Base-by-base conservation (phyloP, 2,888 invertebrate species). In the Hermaeophaga mercurialis region DNA sequence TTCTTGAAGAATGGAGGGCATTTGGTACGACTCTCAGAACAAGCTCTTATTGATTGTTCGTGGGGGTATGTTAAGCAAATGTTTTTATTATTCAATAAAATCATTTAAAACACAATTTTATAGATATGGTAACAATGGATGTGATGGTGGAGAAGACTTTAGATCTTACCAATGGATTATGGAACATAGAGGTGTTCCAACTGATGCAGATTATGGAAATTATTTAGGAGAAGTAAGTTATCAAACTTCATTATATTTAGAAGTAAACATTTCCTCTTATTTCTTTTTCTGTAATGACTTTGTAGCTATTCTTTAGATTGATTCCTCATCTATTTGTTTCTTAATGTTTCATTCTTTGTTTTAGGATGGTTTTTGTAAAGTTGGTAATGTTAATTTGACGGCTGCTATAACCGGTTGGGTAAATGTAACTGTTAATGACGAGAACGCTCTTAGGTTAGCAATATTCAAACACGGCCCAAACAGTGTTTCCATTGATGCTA, bases 61-160 rank as follows among this genome's bases (percentile, higher is more conserved):
- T 97, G 96, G 96, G 93, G 93, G 75, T 85, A 67, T 75, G 75
- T 33, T 15, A 48, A 28, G 28, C 9, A 28, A 9, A 5, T 22
- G 5, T 22, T 22, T 22, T 22, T 5, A 7, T 22, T 5, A 22
- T 5, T 22, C 7, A 22, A 22, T 22, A 22, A 28, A 28, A 28
- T 28, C n/a, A n/a, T n/a, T 19, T 34, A 0, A 18, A 28, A 41
- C 15, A 47, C 14, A 19, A 12, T 18, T 17, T 56, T 60, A 54
- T 28, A 84, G 84, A 33, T 94, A 84, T 76, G 96, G 96, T 19
- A 95, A 95, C 79, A 96, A 97, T 78, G 97, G 95, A 0, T 97
- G 96, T 75, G 96, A 97, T 76, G 97, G 96, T 2, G 96, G 96
- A n/a, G 96, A 96, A 78, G 96, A 96, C 77, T 96, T 89, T 80